Evolutionary conservation across 2,888 invertebrate genomes (phyloP), one percentile per base, ranked within the genome.

Genomic region (Maniola hyperantus): DNA sequence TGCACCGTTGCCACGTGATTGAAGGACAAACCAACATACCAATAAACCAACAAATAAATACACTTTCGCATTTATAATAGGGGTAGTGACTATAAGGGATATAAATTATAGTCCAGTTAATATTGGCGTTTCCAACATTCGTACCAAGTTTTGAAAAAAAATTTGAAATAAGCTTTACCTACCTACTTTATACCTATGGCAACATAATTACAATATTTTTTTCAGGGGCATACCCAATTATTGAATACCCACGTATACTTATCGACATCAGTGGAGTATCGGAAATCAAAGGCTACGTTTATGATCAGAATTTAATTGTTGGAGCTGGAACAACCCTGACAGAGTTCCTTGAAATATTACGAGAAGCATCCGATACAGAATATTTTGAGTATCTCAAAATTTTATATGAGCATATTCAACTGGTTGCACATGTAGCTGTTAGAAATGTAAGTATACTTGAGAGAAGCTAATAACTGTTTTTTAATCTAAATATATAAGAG

Each of bases 361-460:
- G 78, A 18, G 72, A 78, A 33, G 61, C 82, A 11, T 74, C 84
- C 0, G 59, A 74, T 36, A 59, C 71, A 0, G 75, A 79, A 0
- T 88, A 91, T 18, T 95, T 94, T 77, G 79, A 83, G 6, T 95
- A 95, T 80, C 82, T 94, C 65, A 80, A 81, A 10, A 86, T 89
- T 57, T 78, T 95, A 66, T 92, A 89, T 6, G 84, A 93, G 54
- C 95, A 96, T 76, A 83, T 95, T 63, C 93, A 94, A 75, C 79
- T 94, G 64, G 93, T 96, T 10, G 96, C 95, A 4, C 94, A 94
- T 79, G 91, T 94, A 42, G 93, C 95, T 11, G 94, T 96, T 4
- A 87, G 95, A 66, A 77, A 77, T 67, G 77, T 77, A 71, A 74
- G 75, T 71, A 48, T 15, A 8, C 1, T 15, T 15, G 6, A 54